Percentiles rank a stretch among this genome's conserved stretches.
These are phyloP conservation scores for Coregonus sp. DNA, from an alignment of 2,797 vertebrate species.

Conservation along the genomic window DNA sequence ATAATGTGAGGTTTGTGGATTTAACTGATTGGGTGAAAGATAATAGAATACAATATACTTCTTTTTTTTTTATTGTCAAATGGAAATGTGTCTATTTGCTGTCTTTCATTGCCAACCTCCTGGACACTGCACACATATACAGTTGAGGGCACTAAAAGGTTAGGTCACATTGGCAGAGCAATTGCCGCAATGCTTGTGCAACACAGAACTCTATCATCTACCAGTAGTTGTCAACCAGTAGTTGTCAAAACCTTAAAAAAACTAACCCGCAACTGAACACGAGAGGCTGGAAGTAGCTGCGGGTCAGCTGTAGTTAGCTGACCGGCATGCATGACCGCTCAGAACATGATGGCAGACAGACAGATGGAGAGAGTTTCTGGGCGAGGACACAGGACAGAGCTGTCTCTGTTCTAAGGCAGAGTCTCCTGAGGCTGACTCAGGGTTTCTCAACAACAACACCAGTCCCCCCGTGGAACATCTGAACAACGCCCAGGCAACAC, in stretches of 20 bases:
- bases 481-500: slow-evolving; percentile 44
- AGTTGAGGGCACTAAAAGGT: not conserved
- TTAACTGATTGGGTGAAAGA: not conserved
- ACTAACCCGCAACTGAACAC: too few relatives aligned
- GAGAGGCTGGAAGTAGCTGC: too few relatives aligned
- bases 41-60: not conserved
- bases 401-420: slow-evolving; percentile 17
- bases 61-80: not conserved
- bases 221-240: not conserved
- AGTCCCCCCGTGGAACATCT: slow-evolving; percentile 36
- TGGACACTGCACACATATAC: not conserved
- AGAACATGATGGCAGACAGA: slow-evolving; percentile 10
- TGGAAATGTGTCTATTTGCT: not conserved
- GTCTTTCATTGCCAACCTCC: too few relatives aligned
- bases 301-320: not conserved
- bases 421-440: slow-evolving; percentile 63
- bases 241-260: too few relatives aligned
- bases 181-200: not conserved
- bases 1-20: not conserved
- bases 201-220: not conserved
- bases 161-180: not conserved
- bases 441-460: slow-evolving; percentile 56
- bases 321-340: slow-evolving; percentile 17
- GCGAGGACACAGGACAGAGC: slow-evolving; percentile 37
- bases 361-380: slow-evolving; percentile 18